phyloP scores from a whole-genome alignment of 2,888 invertebrate genomes.

The Agonopterix heracliana region DNA sequence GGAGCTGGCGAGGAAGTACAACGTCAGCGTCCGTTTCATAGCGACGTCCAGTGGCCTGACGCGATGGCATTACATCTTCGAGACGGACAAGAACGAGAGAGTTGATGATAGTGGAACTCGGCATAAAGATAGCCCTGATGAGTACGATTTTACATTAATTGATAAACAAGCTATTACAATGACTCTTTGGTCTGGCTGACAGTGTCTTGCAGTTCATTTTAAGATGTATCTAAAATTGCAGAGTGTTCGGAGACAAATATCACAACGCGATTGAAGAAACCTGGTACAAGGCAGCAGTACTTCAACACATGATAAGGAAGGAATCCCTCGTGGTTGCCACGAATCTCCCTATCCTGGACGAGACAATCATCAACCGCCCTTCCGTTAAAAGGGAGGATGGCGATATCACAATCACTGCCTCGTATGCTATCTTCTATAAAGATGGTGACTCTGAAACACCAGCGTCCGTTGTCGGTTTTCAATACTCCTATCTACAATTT shows the following conservation, averaged over 20 bases:
- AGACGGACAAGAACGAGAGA: constrained; percentile 72
- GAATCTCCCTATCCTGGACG: constrained; percentile 74
- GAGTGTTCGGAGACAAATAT: constrained; percentile 86
- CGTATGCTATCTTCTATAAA: constrained; percentile 88
- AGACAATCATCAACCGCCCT: constrained; percentile 43
- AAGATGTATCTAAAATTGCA: constrained; percentile 25
- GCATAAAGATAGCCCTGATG: constrained; percentile 20
- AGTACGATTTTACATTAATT: too few species aligned
- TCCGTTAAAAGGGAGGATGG: constrained; percentile 53
- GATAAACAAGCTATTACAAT: too few species aligned
- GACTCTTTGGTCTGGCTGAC: too few species aligned
- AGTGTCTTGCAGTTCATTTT: too few species aligned
- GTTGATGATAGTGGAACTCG: constrained; percentile 51
- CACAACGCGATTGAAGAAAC: constrained; percentile 88
- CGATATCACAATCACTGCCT: constrained; percentile 84
- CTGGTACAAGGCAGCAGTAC: constrained; percentile 93
- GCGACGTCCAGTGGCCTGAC: constrained; percentile 94
- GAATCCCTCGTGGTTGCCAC: constrained; percentile 88
- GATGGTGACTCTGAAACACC: constrained; percentile 87
- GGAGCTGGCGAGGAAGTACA: constrained; percentile 79
- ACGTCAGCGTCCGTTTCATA: constrained; percentile 86
- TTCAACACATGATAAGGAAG: constrained; percentile 86
- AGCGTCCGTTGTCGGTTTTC: constrained; percentile 92
- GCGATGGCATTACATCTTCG: constrained; percentile 87
- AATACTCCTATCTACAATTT: constrained; percentile 84